These are phyloP conservation scores for Hipposideros armiger DNA, from an alignment of 2,113 vertebrate species.

Conservation along the genomic window DNA sequence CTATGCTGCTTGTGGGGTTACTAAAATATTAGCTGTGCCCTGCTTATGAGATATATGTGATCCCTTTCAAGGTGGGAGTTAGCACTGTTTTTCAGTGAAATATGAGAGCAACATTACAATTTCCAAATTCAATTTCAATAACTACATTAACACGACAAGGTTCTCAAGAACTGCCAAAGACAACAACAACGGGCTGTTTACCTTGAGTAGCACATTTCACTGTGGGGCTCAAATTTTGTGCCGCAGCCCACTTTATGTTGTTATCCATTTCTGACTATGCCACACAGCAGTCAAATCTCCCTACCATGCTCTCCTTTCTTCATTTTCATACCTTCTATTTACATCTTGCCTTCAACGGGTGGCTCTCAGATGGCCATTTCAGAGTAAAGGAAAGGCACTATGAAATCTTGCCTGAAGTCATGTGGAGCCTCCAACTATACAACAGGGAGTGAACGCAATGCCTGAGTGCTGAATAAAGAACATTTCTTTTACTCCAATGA, in stretches of 20 bases:
- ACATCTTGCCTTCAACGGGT: background rate
- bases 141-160: slow-evolving; percentile 74
- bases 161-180: slow-evolving; percentile 71
- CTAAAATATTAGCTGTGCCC: slow-evolving; percentile 53
- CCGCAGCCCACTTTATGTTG: background rate
- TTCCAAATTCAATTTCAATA: slow-evolving; percentile 80
- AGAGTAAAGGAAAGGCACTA: slow-evolving; percentile 48
- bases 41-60: slow-evolving; percentile 36
- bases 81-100: slow-evolving; percentile 68
- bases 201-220: slow-evolving; percentile 49
- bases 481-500: slow-evolving; percentile 20
- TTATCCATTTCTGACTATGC: background rate
- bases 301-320: background rate
- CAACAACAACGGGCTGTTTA: slow-evolving; percentile 47
- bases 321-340: background rate
- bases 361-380: slow-evolving; percentile 10
- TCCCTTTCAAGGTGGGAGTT: slow-evolving; percentile 70
- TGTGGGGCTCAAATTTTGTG: background rate
- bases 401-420: slow-evolving; percentile 1
- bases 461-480: background rate
- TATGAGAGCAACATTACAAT: slow-evolving; percentile 67
- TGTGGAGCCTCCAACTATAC: slow-evolving; percentile 1
- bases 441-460: background rate
- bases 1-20: slow-evolving; percentile 52
- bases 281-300: background rate